Evolutionary conservation across 1,140 invertebrate genomes (phyloP).

Genomic region (Conus betulinus): DNA sequence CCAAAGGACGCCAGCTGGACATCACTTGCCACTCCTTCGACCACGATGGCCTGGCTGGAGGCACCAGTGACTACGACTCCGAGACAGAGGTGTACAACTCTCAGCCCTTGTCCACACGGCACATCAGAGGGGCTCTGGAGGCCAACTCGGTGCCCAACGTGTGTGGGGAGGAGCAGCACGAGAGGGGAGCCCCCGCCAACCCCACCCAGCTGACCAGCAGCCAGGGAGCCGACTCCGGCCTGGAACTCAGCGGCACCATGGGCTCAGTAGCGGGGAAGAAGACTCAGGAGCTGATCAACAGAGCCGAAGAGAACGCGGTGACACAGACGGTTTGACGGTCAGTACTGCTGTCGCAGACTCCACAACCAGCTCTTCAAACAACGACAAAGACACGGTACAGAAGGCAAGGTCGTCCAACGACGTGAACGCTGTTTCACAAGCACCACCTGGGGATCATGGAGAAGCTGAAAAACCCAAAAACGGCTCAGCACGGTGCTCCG

Average conservation of each 20-base stretch:
- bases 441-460: background rate
- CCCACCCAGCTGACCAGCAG: slow-evolving; percentile 40
- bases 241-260: slow-evolving; percentile 57
- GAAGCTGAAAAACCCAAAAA: background rate
- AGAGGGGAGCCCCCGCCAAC: background rate
- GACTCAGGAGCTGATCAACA: slow-evolving; percentile 2
- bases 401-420: background rate
- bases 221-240: slow-evolving; percentile 60
- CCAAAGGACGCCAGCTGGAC: slow-evolving; percentile 65
- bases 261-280: background rate
- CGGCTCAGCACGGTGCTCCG: background rate
- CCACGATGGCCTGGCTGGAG: slow-evolving; percentile 52
- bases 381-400: background rate
- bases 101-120: slow-evolving; percentile 55
- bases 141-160: slow-evolving; percentile 48
- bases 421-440: background rate
- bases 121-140: slow-evolving; percentile 41
- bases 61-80: slow-evolving; percentile 73
- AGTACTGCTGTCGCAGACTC: background rate
- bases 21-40: slow-evolving; percentile 48
- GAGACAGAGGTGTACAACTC: slow-evolving; percentile 64
- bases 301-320: background rate
- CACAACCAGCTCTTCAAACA: background rate
- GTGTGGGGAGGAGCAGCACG: slow-evolving; percentile 47
- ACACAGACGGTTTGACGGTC: background rate